Percentiles rank a stretch among this genome's conserved stretches.
phyloP scores from a whole-genome alignment of 2,113 vertebrate genomes.

The Gambusia affinis region DNA sequence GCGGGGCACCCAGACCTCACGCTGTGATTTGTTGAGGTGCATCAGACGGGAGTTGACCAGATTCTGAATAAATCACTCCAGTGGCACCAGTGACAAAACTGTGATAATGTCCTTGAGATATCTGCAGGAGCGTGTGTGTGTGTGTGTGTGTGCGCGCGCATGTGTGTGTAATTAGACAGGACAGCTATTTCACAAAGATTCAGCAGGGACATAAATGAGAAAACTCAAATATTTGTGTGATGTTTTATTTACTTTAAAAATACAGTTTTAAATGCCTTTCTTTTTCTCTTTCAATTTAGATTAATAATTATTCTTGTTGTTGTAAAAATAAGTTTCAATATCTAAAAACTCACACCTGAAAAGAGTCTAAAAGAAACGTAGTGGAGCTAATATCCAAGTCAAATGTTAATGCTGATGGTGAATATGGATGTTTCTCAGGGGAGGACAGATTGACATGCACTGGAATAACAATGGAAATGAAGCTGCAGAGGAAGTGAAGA shows the following conservation, averaged over 20 bases:
- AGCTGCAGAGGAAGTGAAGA: not conserved
- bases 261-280: not conserved
- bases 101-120: slow-evolving; percentile 51
- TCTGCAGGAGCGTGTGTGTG: slow-evolving; percentile 10
- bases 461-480: not conserved
- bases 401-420: not conserved
- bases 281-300: not conserved
- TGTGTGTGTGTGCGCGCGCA: rapidly evolving
- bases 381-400: not conserved
- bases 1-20: slow-evolving; percentile 60
- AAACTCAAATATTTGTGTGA: not conserved
- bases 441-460: no score
- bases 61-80: slow-evolving; percentile 71
- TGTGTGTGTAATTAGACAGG: slow-evolving; percentile 9
- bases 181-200: not conserved
- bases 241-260: not conserved
- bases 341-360: no score
- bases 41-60: slow-evolving; percentile 75
- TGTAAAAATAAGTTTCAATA: no score
- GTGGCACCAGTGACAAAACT: slow-evolving; percentile 75
- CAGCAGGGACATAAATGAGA: not conserved
- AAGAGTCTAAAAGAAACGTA: not conserved
- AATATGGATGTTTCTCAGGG: not conserved
- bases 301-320: not conserved
- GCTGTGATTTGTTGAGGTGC: slow-evolving; percentile 72